Conservation (phyloP, 2,797 vertebrate genomes). For the Myiotriccus ornatus region DNA sequence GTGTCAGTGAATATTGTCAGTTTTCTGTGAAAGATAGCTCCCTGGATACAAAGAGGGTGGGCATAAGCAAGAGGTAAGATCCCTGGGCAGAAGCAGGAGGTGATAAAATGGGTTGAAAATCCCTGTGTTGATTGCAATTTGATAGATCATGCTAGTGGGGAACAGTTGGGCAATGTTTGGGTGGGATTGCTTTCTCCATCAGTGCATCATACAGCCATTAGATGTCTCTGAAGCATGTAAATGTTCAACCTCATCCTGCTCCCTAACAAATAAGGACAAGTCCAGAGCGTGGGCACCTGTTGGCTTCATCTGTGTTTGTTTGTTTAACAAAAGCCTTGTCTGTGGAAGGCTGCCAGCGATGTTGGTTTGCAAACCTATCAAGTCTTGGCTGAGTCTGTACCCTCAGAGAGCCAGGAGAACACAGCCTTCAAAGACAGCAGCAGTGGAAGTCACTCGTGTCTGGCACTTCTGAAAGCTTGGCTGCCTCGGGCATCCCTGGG, state of each 20-base stretch:
- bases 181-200: not conserved
- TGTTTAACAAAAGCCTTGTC: not conserved
- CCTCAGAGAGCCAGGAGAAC: not conserved
- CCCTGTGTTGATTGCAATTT: no score
- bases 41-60: not conserved
- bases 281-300: not conserved
- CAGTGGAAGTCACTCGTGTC: accelerated
- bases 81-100: not conserved
- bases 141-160: not conserved
- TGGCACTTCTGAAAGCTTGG: not conserved
- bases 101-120: not conserved
- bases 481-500: not conserved
- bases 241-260: not conserved
- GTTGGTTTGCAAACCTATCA: not conserved
- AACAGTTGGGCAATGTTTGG: not conserved
- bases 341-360: not conserved
- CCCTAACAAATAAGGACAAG: not conserved
- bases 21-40: not conserved
- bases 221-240: not conserved
- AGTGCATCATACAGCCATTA: not conserved
- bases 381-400: not conserved
- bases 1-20: accelerated
- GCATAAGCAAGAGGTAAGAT: not conserved
- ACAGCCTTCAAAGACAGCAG: not conserved
- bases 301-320: not conserved